A percentile compares a stretch with the other conserved stretches of the same genome.
These are phyloP conservation scores for Gyrodactylus salaris DNA, from an alignment of 1,140 invertebrate genomes.

Conservation along the genomic window DNA sequence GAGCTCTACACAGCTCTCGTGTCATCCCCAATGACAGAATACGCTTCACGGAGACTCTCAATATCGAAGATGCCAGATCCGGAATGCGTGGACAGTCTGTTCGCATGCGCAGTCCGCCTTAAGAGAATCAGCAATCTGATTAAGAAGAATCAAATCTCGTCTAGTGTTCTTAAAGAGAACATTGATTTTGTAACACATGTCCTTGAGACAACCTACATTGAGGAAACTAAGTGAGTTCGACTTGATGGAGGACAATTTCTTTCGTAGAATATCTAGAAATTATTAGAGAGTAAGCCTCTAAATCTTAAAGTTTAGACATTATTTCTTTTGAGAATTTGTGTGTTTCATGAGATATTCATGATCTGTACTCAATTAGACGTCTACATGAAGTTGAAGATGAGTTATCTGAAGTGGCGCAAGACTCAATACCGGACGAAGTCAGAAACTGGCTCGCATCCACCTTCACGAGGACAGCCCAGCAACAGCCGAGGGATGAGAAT, in stretches of 20 bases:
- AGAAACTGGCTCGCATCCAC: slow-evolving; percentile 3
- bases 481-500: slow-evolving; percentile 14
- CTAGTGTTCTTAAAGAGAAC: background rate
- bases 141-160: slow-evolving; percentile 3
- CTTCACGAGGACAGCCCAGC: background rate
- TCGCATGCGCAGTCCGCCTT: background rate
- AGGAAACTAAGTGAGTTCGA: slow-evolving; percentile 7
- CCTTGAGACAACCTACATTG: slow-evolving; percentile 4
- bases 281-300: too few relatives aligned
- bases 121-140: background rate
- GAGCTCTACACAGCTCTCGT: background rate
- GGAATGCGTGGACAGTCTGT: background rate
- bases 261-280: too few relatives aligned
- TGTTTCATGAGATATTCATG: too few relatives aligned
- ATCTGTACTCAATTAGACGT: too few relatives aligned
- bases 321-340: too few relatives aligned
- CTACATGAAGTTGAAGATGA: background rate
- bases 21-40: background rate
- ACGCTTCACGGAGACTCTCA: background rate
- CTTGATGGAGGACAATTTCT: too few relatives aligned
- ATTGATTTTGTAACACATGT: background rate
- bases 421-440: background rate
- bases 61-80: background rate
- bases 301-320: too few relatives aligned
- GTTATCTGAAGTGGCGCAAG: background rate